phyloP scores from a whole-genome alignment of 2,113 vertebrate genomes.

The Eurystomus gularis region DNA sequence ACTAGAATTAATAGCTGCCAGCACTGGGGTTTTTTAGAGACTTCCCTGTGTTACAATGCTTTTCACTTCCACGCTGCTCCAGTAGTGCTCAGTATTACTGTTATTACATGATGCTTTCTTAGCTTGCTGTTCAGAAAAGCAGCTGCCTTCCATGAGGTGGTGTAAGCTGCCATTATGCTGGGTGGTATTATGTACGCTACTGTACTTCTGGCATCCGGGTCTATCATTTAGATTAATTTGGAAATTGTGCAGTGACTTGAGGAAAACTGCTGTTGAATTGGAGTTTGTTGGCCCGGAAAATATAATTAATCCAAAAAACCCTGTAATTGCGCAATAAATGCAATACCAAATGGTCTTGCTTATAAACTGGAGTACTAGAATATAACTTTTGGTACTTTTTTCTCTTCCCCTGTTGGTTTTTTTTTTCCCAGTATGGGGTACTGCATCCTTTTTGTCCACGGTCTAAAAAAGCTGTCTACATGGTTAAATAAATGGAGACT shows the following conservation, averaged over 20 bases:
- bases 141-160: neutral
- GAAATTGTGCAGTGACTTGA: constrained; percentile 44
- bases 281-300: neutral
- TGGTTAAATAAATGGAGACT: constrained; percentile 82
- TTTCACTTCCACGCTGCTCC: neutral
- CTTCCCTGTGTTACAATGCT: neutral
- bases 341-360: neutral
- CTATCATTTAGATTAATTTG: constrained; percentile 57
- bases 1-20: neutral
- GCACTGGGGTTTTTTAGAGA: constrained; percentile 4
- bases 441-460: constrained; percentile 92
- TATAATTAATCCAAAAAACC: neutral
- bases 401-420: neutral
- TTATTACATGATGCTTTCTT: constrained; percentile 7
- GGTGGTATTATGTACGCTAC: neutral
- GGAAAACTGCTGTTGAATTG: neutral
- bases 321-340: neutral
- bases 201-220: neutral
- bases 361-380: neutral
- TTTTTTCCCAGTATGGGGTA: constrained; percentile 88
- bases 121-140: constrained; percentile 14
- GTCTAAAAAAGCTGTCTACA: constrained; percentile 82
- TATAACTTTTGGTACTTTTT: neutral
- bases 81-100: constrained; percentile 8
- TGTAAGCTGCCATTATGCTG: constrained; percentile 15